A percentile compares a stretch with the other conserved stretches of the same genome.
These are phyloP conservation scores for Myotis davidii DNA, from an alignment of 2,113 vertebrate species.

Conservation along the genomic window DNA sequence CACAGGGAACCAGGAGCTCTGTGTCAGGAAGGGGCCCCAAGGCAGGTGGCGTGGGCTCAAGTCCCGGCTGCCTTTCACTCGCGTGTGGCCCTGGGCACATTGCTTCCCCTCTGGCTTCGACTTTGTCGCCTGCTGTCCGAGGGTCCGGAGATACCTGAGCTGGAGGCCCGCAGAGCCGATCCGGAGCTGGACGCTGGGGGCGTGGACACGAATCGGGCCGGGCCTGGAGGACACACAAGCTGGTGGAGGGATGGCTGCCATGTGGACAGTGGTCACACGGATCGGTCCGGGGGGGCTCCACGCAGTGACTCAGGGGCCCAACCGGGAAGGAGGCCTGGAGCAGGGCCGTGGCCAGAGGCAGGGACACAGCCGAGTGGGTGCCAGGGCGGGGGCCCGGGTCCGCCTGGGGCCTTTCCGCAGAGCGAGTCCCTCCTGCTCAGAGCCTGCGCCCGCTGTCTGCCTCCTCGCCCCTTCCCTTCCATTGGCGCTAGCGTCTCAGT, in stretches of 20 bases:
- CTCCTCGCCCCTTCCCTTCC: rapidly evolving
- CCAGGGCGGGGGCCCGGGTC: rapidly evolving
- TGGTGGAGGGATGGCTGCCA: rapidly evolving
- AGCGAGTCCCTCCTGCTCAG: rapidly evolving
- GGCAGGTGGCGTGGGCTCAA: rapidly evolving
- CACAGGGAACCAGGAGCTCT: too few relatives aligned
- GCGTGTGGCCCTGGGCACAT: not conserved
- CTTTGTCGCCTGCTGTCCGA: not conserved
- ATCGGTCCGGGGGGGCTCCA: rapidly evolving
- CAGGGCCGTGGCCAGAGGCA: not conserved
- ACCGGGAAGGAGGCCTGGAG: not conserved
- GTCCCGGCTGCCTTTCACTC: rapidly evolving
- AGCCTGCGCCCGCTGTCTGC: not conserved
- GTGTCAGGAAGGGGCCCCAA: not conserved
- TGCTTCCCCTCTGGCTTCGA: not conserved
- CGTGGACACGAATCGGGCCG: rapidly evolving
- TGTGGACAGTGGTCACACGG: not conserved
- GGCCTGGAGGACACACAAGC: rapidly evolving
- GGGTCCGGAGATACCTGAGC: not conserved
- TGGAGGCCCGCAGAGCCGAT: not conserved
- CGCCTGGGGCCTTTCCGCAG: not conserved
- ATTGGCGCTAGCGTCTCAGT: not conserved
- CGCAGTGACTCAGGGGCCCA: not conserved
- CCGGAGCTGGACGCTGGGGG: not conserved
- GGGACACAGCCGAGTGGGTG: rapidly evolving